phyloP scores from a whole-genome alignment of 1,140 invertebrate genomes.

The Sinonovacula constricta region DNA sequence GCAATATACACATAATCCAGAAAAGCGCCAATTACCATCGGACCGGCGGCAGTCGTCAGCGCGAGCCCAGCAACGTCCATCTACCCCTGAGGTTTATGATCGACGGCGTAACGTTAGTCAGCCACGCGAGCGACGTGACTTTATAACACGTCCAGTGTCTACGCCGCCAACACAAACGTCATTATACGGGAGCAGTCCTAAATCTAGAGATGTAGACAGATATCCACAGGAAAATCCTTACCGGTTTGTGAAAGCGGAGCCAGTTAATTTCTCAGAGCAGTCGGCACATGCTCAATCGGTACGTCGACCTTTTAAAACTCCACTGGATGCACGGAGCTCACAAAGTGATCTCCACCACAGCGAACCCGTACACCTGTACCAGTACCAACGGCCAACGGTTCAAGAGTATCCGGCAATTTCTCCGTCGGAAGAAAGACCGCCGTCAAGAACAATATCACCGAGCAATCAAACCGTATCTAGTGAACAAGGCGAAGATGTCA shows the following conservation, averaged over 20 bases:
- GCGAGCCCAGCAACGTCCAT: conserved; percentile 30
- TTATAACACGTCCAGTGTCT: conserved; percentile 36
- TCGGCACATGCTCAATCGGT: not conserved
- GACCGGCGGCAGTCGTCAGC: conserved; percentile 10
- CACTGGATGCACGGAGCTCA: not conserved
- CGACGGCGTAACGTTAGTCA: not conserved
- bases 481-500: conserved; percentile 27
- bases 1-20: not conserved
- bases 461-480: not conserved
- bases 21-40: not conserved
- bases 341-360: conserved; percentile 5
- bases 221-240: conserved; percentile 12
- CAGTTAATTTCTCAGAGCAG: conserved; percentile 4
- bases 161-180: conserved; percentile 32
- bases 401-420: not conserved
- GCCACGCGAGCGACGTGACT: conserved; percentile 23
- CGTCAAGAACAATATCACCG: not conserved
- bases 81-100: conserved; percentile 36
- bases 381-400: not conserved
- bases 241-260: conserved; percentile 14
- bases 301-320: not conserved
- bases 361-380: conserved; percentile 12
- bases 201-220: conserved; percentile 41
- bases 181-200: conserved; percentile 12
- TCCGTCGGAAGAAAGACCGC: not conserved